Evolutionary conservation across 2,888 invertebrate species (phyloP).

Genomic region (Cordilura impudica): DNA sequence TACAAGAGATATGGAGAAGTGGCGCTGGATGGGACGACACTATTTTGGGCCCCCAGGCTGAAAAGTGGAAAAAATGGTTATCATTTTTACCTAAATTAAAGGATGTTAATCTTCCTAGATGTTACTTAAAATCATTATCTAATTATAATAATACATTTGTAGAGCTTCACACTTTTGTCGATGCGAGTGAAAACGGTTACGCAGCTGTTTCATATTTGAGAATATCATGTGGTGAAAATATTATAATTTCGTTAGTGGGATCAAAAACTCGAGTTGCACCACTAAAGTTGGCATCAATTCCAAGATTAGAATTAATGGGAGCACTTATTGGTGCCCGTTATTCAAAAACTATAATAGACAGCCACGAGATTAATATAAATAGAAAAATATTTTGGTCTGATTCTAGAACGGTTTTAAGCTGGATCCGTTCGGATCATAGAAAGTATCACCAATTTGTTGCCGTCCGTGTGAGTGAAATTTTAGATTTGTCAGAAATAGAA

Average conservation of each 20-base stretch:
- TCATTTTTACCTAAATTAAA: neutral
- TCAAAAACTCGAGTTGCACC: slow-evolving; percentile 48
- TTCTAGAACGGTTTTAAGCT: slow-evolving; percentile 46
- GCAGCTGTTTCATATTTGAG: slow-evolving; percentile 41
- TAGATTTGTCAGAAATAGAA: slow-evolving; percentile 15
- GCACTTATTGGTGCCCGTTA: slow-evolving; percentile 61
- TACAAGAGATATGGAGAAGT: slow-evolving; percentile 34
- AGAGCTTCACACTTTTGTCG: neutral
- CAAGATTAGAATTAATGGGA: slow-evolving; percentile 62
- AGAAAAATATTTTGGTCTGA: slow-evolving; percentile 40
- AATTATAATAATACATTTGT: neutral
- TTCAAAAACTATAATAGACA: slow-evolving; percentile 31
- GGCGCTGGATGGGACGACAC: neutral
- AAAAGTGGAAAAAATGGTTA: slow-evolving; percentile 9
- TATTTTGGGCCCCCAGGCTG: neutral
- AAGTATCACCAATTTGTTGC: no score
- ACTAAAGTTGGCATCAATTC: slow-evolving; percentile 24
- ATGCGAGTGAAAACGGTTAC: slow-evolving; percentile 45
- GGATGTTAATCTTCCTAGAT: neutral
- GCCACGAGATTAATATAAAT: slow-evolving; percentile 40
- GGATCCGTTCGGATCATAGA: slow-evolving; percentile 42
- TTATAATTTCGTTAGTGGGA: neutral
- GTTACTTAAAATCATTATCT: neutral
- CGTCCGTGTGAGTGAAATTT: slow-evolving; percentile 64
- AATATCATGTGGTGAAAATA: neutral